Evolutionary conservation across 1,140 invertebrate genomes (phyloP).

Genomic region (Eriocheir sinensis): DNA sequence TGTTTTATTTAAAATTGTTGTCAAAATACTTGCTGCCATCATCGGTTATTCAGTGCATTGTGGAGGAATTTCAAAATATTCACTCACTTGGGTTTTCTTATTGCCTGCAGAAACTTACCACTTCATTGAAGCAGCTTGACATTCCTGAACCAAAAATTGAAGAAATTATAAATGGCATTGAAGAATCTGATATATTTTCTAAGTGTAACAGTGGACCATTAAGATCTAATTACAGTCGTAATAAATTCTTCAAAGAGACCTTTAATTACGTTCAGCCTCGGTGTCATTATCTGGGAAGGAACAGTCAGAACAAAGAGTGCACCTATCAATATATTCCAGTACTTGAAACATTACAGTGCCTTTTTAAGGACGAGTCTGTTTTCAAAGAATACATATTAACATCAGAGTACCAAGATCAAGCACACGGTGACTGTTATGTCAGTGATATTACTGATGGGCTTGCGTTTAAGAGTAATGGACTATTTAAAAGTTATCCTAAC

Average conservation of each 20-base stretch:
- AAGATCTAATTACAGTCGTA: constrained; percentile 7
- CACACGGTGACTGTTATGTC: background rate
- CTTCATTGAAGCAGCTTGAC: too few species aligned
- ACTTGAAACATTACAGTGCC: background rate
- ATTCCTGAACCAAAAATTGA: too few species aligned
- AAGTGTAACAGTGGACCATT: constrained; percentile 17
- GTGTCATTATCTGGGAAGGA: constrained; percentile 42
- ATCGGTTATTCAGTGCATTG: too few species aligned
- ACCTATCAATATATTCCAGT: constrained; percentile 41
- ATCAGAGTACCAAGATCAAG: background rate
- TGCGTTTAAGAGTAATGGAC: background rate
- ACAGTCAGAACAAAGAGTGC: constrained; percentile 37
- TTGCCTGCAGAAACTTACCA: too few species aligned
- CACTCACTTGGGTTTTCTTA: too few species aligned
- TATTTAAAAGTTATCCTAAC: constrained; percentile 33
- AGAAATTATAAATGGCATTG: background rate
- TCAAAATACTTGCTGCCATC: too few species aligned
- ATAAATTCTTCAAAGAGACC: background rate
- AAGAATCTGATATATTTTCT: constrained; percentile 33
- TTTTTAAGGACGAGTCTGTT: constrained; percentile 22
- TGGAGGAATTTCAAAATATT: too few species aligned
- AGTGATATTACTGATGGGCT: background rate
- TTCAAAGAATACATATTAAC: background rate
- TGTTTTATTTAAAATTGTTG: too few species aligned
- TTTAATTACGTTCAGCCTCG: constrained; percentile 38